Evolutionary conservation across 2,797 vertebrate genomes (phyloP).

Genomic region (Alfaro cultratus): DNA sequence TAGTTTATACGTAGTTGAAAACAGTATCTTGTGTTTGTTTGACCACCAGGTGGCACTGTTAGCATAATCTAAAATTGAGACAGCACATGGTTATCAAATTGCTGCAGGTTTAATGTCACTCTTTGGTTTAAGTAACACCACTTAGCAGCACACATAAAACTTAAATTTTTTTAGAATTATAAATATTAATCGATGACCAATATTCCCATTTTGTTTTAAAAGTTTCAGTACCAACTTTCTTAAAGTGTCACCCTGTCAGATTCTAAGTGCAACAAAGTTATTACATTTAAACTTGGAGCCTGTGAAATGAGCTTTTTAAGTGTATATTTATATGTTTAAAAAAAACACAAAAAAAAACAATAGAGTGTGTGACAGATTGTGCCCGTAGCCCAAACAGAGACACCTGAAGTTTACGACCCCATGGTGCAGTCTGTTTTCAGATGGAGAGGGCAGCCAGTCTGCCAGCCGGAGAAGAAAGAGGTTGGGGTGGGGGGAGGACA

Average conservation of each 20-base stretch:
- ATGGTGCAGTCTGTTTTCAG: slow-evolving; percentile 24
- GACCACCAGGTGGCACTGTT: neutral
- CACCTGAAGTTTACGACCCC: neutral
- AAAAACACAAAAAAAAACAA: neutral
- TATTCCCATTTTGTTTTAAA: neutral
- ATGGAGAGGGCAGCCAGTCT: slow-evolving; percentile 39
- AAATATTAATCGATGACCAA: neutral
- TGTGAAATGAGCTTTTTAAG: neutral
- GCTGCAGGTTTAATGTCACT: neutral
- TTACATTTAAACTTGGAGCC: neutral
- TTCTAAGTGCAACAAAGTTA: neutral
- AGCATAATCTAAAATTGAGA: neutral
- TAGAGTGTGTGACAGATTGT: neutral
- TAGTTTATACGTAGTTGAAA: neutral
- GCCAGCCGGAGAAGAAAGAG: slow-evolving; percentile 11
- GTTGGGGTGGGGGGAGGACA: neutral
- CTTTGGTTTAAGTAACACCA: neutral
- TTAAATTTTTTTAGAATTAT: neutral
- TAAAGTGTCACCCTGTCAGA: neutral
- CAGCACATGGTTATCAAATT: neutral
- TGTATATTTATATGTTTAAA: neutral
- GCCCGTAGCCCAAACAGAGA: neutral
- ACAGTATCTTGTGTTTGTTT: neutral
- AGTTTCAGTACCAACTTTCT: neutral
- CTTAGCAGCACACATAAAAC: neutral